Evolutionary conservation across 2,797 vertebrate genomes (phyloP).

Genomic region (Benthosema pterotum): DNA sequence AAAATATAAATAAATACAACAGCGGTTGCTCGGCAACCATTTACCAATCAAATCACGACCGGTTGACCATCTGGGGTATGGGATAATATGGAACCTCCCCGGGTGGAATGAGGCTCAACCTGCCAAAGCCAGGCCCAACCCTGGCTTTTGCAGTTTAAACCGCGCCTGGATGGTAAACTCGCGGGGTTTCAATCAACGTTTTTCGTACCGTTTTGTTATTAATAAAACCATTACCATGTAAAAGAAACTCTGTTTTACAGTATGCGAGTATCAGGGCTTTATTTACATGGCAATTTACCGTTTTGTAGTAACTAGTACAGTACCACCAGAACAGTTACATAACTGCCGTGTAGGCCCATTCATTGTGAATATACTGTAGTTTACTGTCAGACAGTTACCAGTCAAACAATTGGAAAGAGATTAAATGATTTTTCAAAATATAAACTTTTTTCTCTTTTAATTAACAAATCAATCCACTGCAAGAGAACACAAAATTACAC

Average conservation of each 20-base stretch:
- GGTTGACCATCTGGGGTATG: no score
- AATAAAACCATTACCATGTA: background rate
- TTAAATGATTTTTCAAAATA: background rate
- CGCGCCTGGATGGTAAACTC: background rate
- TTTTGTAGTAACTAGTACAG: constrained; percentile 29
- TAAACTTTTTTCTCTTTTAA: background rate
- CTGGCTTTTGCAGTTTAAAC: constrained; percentile 9
- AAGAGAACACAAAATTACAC: background rate
- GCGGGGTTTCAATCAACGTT: background rate
- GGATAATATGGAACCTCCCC: constrained; percentile 12
- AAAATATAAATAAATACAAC: no score
- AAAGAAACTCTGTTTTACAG: background rate
- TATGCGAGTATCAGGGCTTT: constrained; percentile 4
- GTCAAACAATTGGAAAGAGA: background rate
- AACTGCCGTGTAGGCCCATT: constrained; percentile 30
- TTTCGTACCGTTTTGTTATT: background rate
- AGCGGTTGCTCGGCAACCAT: no score
- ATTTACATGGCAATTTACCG: constrained; percentile 9
- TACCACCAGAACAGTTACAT: constrained; percentile 38
- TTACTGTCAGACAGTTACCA: constrained; percentile 1
- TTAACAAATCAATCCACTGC: background rate
- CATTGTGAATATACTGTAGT: constrained; percentile 12
- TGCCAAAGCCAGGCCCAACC: constrained; percentile 61
- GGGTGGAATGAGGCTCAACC: constrained; percentile 75
- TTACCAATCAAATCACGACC: no score